Evolutionary conservation across 1,140 invertebrate species (phyloP), one percentile per base, ranked within the genome.

Genomic region (Wiebesia pumilae): DNA sequence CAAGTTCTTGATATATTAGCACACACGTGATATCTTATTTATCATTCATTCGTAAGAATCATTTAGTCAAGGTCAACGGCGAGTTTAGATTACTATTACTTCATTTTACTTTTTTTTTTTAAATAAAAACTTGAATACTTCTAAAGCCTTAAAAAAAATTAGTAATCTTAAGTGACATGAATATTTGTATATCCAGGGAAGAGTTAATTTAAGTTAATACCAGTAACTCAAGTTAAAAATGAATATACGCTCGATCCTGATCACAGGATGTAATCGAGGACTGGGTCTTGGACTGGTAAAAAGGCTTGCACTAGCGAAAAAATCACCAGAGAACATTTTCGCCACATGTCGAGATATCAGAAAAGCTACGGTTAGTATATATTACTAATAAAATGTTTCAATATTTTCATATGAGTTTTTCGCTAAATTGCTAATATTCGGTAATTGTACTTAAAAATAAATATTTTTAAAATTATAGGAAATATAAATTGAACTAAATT

Each of bases 261-360:
- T 98, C 85, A 98, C 98, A 16, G 98, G 98, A 35, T 96, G 96
- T 80, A 98, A 98, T 91, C 95, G 98, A 65, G 98, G 98, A 1
- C 92, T 98, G 73, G 98, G 98, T 30, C 93, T 98, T 54, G 97
- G 97, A 75, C 94, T 98, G 82, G 96, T 98, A 1, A 97, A 96
- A 93, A 95, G 96, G 91, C 89, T 97, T 40, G 85, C 93, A 9
- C 89, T 92, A 67, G 89, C 93, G 3, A 88, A 93, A 43, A 94
- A 94, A 87, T 93, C 94, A 33, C 95, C 96, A 54, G 92, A 95
- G 90, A 90, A 95, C 90, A 93, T 97, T 30, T 96, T 97, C 89
- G 96, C 97, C 47, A 96, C 97, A 83, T 97, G 96, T 90, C 95
- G 97, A 85, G 94, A 96, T 88, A 92, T 95, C 19, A 92, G 94